phyloP scores from a whole-genome alignment of 2,888 invertebrate genomes.

The Sesia apiformis region DNA sequence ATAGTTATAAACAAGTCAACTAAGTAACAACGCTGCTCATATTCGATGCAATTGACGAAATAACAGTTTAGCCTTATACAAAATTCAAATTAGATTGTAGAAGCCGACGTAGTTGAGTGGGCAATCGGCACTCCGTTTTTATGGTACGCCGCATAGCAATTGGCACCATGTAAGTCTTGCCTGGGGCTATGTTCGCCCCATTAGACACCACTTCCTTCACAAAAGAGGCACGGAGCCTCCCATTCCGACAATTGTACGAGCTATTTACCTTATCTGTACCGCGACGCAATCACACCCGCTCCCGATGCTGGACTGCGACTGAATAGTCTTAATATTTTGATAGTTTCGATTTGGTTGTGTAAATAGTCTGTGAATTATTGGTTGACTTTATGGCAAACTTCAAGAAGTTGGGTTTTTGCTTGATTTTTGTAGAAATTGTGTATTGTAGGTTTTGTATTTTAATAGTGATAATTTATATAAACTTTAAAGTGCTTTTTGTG shows the following conservation, averaged over 20 bases:
- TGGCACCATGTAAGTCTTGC: slow-evolving; percentile 67
- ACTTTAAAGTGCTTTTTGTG: too few relatives aligned
- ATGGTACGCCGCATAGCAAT: slow-evolving; percentile 40
- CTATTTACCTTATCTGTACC: slow-evolving; percentile 72
- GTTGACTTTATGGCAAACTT: too few relatives aligned
- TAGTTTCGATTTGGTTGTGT: too few relatives aligned
- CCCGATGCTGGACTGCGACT: slow-evolving; percentile 23
- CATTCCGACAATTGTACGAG: slow-evolving; percentile 72
- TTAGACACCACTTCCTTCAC: slow-evolving; percentile 67
- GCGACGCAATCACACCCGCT: slow-evolving; percentile 60
- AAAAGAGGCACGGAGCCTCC: slow-evolving; percentile 61
- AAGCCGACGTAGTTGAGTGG: slow-evolving; percentile 26
- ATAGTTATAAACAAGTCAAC: slow-evolving; percentile 10
- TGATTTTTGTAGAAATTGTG: too few relatives aligned
- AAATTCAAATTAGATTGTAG: slow-evolving; percentile 40
- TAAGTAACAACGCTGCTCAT: neutral
- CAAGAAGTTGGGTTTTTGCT: too few relatives aligned
- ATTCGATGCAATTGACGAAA: slow-evolving; percentile 9
- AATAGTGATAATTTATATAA: too few relatives aligned
- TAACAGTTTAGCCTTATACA: slow-evolving; percentile 38
- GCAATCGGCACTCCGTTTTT: slow-evolving; percentile 30
- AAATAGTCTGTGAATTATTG: too few relatives aligned
- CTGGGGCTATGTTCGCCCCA: slow-evolving; percentile 53
- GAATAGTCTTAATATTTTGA: slow-evolving; percentile 30
- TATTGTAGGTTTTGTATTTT: too few relatives aligned